Evolutionary conservation across 1,140 invertebrate genomes (phyloP).

Genomic region (Pseudobourletiella spinata): DNA sequence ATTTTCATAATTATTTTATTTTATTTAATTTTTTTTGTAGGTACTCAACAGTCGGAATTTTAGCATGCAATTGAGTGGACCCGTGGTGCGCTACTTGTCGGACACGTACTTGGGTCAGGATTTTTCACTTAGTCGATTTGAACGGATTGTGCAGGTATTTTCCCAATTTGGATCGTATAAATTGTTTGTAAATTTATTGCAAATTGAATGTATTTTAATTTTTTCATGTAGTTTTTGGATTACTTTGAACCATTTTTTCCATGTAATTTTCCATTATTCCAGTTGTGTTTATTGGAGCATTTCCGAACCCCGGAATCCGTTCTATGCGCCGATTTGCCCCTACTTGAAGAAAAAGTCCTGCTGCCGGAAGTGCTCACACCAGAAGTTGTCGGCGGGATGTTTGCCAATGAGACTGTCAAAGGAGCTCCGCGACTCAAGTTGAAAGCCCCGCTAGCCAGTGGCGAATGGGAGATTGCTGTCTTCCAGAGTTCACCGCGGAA

Average conservation of each 20-base stretch:
- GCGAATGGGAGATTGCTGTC: not conserved
- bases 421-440: not conserved
- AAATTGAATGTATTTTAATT: no score
- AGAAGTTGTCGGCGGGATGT: not conserved
- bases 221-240: no score
- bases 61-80: conserved; percentile 20
- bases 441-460: not conserved
- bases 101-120: conserved; percentile 8
- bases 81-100: conserved; percentile 12
- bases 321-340: not conserved
- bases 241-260: no score
- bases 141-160: conserved; percentile 12
- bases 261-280: not conserved
- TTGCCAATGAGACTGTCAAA: not conserved
- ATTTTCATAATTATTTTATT: not conserved
- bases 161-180: no score
- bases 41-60: no score
- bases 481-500: not conserved
- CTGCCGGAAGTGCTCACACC: not conserved
- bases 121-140: conserved; percentile 12
- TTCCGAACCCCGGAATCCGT: conserved; percentile 15
- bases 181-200: no score
- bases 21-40: not conserved
- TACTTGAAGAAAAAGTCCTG: not conserved
- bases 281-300: conserved; percentile 26